These are phyloP conservation scores for Orius laevigatus DNA, from an alignment of 1,140 invertebrate genomes.

Conservation along the genomic window DNA sequence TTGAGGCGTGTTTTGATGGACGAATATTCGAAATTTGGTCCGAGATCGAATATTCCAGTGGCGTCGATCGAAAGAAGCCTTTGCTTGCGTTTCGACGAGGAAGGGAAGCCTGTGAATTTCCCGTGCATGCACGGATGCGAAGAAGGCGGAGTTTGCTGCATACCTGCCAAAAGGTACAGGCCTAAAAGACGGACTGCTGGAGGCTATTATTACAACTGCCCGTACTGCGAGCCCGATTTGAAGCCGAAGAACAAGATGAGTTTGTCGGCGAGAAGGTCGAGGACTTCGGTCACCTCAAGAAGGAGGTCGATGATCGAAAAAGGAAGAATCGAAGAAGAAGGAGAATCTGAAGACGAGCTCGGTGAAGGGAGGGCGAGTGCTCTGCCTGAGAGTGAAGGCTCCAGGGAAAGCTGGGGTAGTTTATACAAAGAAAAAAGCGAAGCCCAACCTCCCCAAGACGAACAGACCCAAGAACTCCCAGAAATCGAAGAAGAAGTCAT, in stretches of 20 bases:
- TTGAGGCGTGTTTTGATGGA: conserved; percentile 1
- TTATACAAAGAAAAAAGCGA: no score
- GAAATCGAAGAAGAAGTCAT: no score
- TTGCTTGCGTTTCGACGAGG: neutral
- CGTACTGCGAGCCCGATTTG: neutral
- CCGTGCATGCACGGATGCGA: neutral
- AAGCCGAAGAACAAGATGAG: neutral
- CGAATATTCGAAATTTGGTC: neutral
- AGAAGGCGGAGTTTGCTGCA: neutral
- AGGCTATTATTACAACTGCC: neutral
- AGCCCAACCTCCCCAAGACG: no score
- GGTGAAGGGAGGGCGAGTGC: neutral
- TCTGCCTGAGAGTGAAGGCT: neutral
- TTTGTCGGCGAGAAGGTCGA: neutral
- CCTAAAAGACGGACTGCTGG: neutral
- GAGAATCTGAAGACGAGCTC: conserved; percentile 21
- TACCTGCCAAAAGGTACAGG: neutral
- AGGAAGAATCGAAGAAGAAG: conserved; percentile 31
- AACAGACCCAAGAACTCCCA: no score
- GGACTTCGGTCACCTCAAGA: neutral
- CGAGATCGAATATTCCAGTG: neutral
- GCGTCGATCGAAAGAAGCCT: neutral
- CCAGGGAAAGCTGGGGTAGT: neutral
- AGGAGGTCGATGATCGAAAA: neutral
- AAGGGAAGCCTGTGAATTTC: neutral